Base-by-base conservation (phyloP, 1,140 invertebrate genomes). In the Caenorhabditis remanei region DNA sequence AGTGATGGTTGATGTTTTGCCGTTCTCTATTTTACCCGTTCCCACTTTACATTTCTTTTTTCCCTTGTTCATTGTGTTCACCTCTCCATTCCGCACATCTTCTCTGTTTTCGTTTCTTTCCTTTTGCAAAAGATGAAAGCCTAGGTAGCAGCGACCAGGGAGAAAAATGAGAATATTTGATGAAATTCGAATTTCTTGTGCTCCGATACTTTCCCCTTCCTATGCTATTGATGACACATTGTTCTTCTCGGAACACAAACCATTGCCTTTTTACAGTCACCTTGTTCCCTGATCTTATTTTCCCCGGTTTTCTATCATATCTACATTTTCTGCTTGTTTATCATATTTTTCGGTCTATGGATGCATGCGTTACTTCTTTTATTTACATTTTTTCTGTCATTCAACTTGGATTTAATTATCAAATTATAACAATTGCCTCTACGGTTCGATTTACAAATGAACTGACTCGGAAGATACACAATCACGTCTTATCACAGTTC, bases 341-440 rank as follows among this genome's bases (percentile, higher is more conserved):
- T 75, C 41, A n/a, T 19, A 19, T 46, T 58, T n/a, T 53, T n/a
- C 6, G 6, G 55, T 63, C 58, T 32, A 32, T 63, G 32, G 24
- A 63, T 8, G 8, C 46, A 32, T 79, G n/a, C 11, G 53, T n/a
- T 63, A 50, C 71, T 4, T 24, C 46, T 79, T 79, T 79, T 50
- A 14, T 50, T 24, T 79, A 32, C 32, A 32, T 24, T 53, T 24
- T 21, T 53, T 14, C 21, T 63, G 65, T 71, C 65, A 50, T 79
- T 24, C n/a, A 79, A 79, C 71, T 79, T 53, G 46, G 46, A 50
- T 79, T 53, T 50, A 21, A 79, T 79, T 75, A 46, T 11, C 67
- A 50, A 50, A 11, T 79, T 50, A 71, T 71, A 7, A 32, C 61
- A 32, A 61, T 65, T 65, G 32, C 61, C 32, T 65, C 32, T 65